Evolutionary conservation across 2,113 vertebrate genomes (phyloP).

Genomic region (Hemichromis elongatus): DNA sequence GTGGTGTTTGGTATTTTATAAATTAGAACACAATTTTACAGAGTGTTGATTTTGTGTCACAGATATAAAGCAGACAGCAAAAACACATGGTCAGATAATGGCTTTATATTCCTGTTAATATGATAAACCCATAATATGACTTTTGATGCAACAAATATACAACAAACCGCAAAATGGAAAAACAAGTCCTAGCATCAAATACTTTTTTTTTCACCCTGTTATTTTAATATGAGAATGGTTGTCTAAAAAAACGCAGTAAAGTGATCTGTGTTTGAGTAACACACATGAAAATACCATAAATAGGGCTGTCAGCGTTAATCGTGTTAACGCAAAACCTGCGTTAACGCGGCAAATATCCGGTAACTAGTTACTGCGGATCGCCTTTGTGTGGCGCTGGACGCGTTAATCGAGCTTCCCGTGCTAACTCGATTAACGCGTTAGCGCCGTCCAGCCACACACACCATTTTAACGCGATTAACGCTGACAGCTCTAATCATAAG

Average conservation of each 20-base stretch:
- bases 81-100: conserved; percentile 43
- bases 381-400: no score
- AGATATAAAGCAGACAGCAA: conserved; percentile 4
- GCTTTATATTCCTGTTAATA: conserved; percentile 67
- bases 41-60: neutral
- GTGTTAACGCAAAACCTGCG: no score
- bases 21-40: neutral
- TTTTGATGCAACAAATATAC: neutral
- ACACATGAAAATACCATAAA: conserved; percentile 39
- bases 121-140: neutral
- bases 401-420: no score
- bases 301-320: no score
- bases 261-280: neutral
- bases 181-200: neutral
- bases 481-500: no score
- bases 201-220: neutral
- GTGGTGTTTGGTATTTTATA: neutral
- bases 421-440: no score
- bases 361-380: no score
- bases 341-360: no score
- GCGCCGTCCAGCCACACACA: no score
- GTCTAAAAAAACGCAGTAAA: neutral
- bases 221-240: neutral
- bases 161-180: neutral
- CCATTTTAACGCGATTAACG: no score